Evolutionary conservation across 2,797 vertebrate species (phyloP).

Genomic region (Crocodylus rhombifer): DNA sequence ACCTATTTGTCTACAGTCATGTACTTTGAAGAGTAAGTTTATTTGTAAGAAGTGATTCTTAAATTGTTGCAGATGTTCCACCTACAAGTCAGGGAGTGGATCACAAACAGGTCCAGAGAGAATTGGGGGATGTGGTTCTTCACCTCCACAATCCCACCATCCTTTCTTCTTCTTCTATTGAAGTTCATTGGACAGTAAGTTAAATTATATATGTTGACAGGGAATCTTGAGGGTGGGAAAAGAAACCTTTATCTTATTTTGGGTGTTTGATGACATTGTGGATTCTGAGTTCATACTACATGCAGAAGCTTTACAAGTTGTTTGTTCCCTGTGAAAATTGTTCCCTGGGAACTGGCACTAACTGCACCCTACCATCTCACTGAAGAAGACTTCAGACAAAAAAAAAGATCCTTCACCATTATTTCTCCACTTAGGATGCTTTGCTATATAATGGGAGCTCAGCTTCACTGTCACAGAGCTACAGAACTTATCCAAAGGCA

Average conservation of each 20-base stretch:
- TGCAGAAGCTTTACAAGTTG: neutral
- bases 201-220: neutral
- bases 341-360: neutral
- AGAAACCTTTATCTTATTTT: neutral
- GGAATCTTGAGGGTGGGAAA: neutral
- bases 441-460: neutral
- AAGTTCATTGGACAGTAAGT: conserved; percentile 98
- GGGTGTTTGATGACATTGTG: neutral
- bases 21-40: neutral
- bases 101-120: conserved; percentile 96
- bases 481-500: conserved; percentile 23
- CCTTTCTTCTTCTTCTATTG: conserved; percentile 95
- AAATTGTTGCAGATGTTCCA: conserved; percentile 88
- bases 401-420: neutral
- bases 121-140: conserved; percentile 93
- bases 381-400: neutral
- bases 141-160: conserved; percentile 98
- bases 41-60: conserved; percentile 49
- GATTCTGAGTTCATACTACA: neutral
- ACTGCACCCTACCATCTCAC: neutral
- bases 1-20: neutral
- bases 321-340: neutral
- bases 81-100: conserved; percentile 97
- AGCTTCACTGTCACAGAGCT: conserved; percentile 4
- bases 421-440: neutral